Evolutionary conservation across 2,797 vertebrate species (phyloP).

Genomic region (Nannoperca obscura): DNA sequence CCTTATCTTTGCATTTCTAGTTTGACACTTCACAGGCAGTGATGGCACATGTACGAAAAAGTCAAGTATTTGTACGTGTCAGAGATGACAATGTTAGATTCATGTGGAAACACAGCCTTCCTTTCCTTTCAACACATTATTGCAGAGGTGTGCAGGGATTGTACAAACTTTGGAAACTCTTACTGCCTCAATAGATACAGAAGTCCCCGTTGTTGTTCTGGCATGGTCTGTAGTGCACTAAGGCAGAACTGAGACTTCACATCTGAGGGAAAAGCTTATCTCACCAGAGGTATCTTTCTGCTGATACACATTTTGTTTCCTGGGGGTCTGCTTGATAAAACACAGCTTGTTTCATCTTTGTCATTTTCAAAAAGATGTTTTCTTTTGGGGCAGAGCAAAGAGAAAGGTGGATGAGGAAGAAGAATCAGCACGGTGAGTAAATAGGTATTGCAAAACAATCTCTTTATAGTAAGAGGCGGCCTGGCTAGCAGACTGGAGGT

Average conservation of each 20-base stretch:
- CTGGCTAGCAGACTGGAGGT: conserved; percentile 32
- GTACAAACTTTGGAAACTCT: conserved; percentile 68
- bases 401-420: conserved; percentile 17
- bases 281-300: conserved; percentile 50
- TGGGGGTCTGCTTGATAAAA: conserved; percentile 55
- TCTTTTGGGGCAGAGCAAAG: conserved; percentile 31
- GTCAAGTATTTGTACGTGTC: conserved; percentile 55
- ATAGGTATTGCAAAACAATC: conserved; percentile 26
- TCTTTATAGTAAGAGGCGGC: conserved; percentile 24
- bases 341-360: conserved; percentile 58
- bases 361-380: conserved; percentile 45
- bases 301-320: conserved; percentile 71
- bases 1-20: conserved; percentile 53
- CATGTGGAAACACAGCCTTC: conserved; percentile 57
- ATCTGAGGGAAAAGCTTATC: conserved; percentile 66
- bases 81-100: conserved; percentile 43
- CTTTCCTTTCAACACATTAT: conserved; percentile 65
- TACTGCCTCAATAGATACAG: conserved; percentile 12
- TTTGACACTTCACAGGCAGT: conserved; percentile 60
- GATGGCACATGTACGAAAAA: conserved; percentile 53
- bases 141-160: conserved; percentile 28
- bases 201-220: conserved; percentile 37
- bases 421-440: conserved; percentile 21
- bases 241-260: conserved; percentile 35
- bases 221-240: background rate